Conservation (phyloP, 2,113 vertebrate species). For the Nothocercus nigrocapillus region DNA sequence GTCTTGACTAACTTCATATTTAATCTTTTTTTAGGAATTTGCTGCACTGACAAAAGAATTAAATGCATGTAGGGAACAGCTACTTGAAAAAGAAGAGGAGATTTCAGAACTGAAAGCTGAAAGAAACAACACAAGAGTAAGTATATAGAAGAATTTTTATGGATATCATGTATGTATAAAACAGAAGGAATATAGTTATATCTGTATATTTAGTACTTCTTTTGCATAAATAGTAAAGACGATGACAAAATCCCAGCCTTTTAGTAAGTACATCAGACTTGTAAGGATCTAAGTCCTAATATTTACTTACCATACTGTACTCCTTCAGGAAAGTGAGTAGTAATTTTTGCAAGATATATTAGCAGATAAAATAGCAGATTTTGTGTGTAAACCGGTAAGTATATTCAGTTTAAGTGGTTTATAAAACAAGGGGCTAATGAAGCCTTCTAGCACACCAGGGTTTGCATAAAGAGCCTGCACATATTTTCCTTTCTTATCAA, state of each 20-base stretch:
- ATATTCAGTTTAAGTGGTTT: background rate
- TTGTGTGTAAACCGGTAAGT: background rate
- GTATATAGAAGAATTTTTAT: constrained; percentile 27
- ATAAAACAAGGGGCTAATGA: background rate
- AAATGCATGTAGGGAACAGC: constrained; percentile 94
- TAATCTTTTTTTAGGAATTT: constrained; percentile 87
- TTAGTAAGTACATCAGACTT: background rate
- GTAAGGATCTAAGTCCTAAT: background rate
- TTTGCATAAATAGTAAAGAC: background rate
- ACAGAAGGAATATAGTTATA: background rate
- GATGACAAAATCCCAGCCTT: background rate
- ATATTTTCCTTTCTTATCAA: background rate
- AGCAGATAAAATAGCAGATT: background rate
- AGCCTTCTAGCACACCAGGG: background rate
- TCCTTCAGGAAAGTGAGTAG: background rate
- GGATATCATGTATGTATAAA: background rate
- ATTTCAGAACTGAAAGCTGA: constrained; percentile 98
- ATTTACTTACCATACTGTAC: background rate
- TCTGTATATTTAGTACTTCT: background rate
- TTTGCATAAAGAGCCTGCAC: background rate
- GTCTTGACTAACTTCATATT: background rate
- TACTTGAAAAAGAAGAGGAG: constrained; percentile 98
- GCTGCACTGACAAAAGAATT: constrained; percentile 97
- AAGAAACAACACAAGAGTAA: constrained; percentile 96
- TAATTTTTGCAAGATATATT: background rate